A percentile compares a stretch with the other conserved stretches of the same genome.
Conservation (phyloP, 2,797 vertebrate species). For the Eremophila alpestris region DNA sequence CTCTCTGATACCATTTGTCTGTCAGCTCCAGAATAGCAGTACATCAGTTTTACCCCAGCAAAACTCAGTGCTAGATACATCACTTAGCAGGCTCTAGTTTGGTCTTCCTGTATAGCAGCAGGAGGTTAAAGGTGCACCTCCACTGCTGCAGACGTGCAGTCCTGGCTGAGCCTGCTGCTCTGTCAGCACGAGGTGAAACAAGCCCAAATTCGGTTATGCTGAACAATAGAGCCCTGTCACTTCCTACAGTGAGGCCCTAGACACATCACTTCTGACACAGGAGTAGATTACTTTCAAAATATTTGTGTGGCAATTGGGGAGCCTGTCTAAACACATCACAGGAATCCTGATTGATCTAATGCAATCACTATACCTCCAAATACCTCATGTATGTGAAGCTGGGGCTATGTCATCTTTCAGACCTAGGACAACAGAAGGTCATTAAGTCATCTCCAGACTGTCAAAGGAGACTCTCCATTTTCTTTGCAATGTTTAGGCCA, state of each 20-base stretch:
- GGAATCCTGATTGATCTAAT: constrained; percentile 43
- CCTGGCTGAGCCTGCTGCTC: neutral
- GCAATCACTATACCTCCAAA: constrained; percentile 33
- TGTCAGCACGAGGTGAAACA: neutral
- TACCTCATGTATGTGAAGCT: neutral
- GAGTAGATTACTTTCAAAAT: constrained; percentile 49
- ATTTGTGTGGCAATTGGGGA: constrained; percentile 39
- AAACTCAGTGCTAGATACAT: neutral
- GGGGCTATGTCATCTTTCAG: constrained; percentile 20
- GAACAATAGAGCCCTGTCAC: constrained; percentile 54
- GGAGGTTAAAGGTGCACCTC: neutral
- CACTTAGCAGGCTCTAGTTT: neutral
- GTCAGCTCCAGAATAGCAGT: neutral
- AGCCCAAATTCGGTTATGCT: constrained; percentile 26
- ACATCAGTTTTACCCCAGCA: neutral
- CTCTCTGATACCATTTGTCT: neutral
- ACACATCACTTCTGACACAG: constrained; percentile 31
- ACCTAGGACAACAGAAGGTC: constrained; percentile 26
- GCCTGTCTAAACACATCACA: constrained; percentile 53
- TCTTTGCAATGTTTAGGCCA: neutral
- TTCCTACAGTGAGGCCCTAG: constrained; percentile 32
- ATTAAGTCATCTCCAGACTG: neutral
- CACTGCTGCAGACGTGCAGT: neutral
- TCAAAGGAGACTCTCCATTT: constrained; percentile 1
- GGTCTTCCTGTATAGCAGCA: neutral